These are phyloP conservation scores for Silurus aristotelis DNA, from an alignment of 2,797 vertebrate species.

Conservation along the genomic window DNA sequence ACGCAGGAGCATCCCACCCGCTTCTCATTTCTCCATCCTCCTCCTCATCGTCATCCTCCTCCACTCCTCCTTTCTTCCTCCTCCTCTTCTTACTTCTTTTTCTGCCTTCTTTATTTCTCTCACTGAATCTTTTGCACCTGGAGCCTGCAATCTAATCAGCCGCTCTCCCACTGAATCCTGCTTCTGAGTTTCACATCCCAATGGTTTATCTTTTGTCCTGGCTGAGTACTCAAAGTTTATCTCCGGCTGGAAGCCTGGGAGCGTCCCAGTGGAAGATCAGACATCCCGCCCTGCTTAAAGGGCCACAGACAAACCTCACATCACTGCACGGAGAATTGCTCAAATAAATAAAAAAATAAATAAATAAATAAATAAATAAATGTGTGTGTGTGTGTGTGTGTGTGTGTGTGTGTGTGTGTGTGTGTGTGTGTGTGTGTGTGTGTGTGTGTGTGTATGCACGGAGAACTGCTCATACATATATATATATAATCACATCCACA, in stretches of 20 bases:
- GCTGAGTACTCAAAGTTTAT: constrained; percentile 74
- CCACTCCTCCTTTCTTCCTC: not conserved
- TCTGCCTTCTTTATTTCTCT: constrained; percentile 36
- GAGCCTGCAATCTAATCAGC: constrained; percentile 58
- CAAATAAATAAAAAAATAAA: too few species aligned
- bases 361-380: too few species aligned
- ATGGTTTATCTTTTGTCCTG: constrained; percentile 20
- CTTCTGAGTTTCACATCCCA: not conserved
- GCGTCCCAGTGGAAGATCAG: constrained; percentile 74
- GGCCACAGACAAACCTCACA: constrained; percentile 52
- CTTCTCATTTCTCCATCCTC: constrained; percentile 39
- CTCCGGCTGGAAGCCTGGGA: constrained; percentile 65
- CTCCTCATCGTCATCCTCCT: constrained; percentile 1
- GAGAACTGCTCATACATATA: too few species aligned
- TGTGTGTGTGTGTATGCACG: too few species aligned
- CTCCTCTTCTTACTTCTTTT: constrained; percentile 16
- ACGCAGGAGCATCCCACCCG: constrained; percentile 60
- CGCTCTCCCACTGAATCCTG: not conserved
- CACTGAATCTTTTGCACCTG: constrained; percentile 48
- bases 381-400: too few species aligned
- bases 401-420: too few species aligned
- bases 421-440: too few species aligned
- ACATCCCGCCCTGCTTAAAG: constrained; percentile 63
- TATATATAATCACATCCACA: too few species aligned
- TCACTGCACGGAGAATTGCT: not conserved